A percentile compares a stretch with the other conserved stretches of the same genome.
Evolutionary conservation across 2,113 vertebrate species (phyloP).

Genomic region (Pterocles burchelli): DNA sequence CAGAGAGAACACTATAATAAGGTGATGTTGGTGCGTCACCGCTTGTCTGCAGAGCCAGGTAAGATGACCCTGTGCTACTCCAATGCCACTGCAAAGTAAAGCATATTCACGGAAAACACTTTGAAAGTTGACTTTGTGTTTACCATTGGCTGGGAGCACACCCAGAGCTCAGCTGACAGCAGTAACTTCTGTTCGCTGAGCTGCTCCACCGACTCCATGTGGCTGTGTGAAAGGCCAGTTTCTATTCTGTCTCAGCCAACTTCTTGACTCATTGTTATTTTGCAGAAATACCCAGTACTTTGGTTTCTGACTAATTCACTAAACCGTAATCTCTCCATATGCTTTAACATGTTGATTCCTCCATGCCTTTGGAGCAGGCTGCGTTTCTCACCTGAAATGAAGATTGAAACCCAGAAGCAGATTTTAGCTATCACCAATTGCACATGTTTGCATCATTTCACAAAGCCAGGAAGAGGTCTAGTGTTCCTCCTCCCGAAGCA

Average conservation of each 20-base stretch:
- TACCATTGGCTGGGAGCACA: not conserved
- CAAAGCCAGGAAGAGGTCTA: not conserved
- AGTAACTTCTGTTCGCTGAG: rapidly evolving
- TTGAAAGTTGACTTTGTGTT: not conserved
- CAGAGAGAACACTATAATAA: not conserved
- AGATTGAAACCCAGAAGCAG: not conserved
- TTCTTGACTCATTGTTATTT: not conserved
- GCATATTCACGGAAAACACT: not conserved
- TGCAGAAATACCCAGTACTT: not conserved
- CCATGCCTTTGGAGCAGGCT: not conserved
- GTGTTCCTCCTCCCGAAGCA: not conserved
- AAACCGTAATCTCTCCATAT: not conserved
- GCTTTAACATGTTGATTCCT: not conserved
- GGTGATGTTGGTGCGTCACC: rapidly evolving
- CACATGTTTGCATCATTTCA: not conserved
- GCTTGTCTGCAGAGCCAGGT: not conserved
- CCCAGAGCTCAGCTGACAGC: not conserved
- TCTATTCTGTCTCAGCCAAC: not conserved
- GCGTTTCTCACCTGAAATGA: not conserved
- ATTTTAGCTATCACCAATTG: not conserved
- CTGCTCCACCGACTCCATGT: not conserved
- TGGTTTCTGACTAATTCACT: not conserved
- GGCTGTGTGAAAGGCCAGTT: not conserved
- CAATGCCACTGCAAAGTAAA: not conserved
- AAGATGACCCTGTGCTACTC: not conserved